Base-by-base conservation (phyloP, 2,888 invertebrate species). In the Neuroscelio doddi region DNA sequence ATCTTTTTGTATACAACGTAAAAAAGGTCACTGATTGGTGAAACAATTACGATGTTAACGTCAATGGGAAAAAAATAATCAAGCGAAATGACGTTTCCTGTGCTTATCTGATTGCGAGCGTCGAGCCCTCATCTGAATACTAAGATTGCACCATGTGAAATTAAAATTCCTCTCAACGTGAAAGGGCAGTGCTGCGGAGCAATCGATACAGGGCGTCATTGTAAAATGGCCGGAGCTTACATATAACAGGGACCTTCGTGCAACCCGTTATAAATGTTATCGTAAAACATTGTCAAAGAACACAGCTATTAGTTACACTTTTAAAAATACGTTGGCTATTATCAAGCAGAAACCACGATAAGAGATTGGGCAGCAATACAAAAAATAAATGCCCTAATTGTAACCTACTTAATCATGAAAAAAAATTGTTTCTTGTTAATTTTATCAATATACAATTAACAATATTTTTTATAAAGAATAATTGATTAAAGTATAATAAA, bases 191-290 rank as follows among this genome's bases (percentile, higher is more conserved):
- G 36, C 36, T n/a, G 15, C 14, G 36, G 12, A 14, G 36, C 9
- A 39, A 39, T 39, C 39, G 39, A 39, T 39, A 17, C 21, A 39
- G 9, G 39, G 17, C 39, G 39, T 39, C 39, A 39, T 17, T 39
- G 21, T 17, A 17, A 36, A 15, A 36, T 16, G 1, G 39, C 8
- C 39, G 10, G 9, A 36, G 39, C 39, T 9, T 2, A 17, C 8
- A 9, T 9, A 39, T 8, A 17, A 39, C 39, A 8, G 17, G 17
- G 21, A 39, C 17, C 39, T 17, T 39, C 39, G 39, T 39, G 39
- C 17, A 21, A 21, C 36, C 15, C 36, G 36, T 21, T 39, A 21
- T 16, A 4, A 16, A 39, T 17, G 39, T 39, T 39, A 39, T 39
- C 39, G 17, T 9, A 17, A 8, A 17, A 3, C n/a, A 17, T 17